Evolutionary conservation across 2,888 invertebrate species (phyloP), one percentile per base, ranked within the genome.

Genomic region (Epinotia brunnichana): DNA sequence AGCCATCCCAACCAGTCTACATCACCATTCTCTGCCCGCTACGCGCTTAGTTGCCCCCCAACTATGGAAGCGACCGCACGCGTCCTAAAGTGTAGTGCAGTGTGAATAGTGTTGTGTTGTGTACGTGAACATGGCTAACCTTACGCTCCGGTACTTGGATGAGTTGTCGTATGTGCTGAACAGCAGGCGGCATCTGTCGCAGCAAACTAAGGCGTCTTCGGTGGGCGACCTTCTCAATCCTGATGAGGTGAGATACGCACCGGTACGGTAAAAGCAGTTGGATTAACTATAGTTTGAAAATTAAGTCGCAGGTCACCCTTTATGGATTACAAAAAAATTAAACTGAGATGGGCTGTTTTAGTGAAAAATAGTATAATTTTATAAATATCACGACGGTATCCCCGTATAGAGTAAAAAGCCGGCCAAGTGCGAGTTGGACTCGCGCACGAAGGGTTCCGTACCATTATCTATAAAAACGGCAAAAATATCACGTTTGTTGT

Each of bases 121-220:
- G 59, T 24, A 35, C 70, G 79, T 75, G 74, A 82, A 74, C 80
- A 92, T 92, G 92, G 92, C 92, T 39, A 92, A 92, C 79, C 83
- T 94, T 79, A 92, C 93, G 76, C 81, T 94, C 70, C 84, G 92
- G 56, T 94, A 94, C 87, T 89, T 94, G 89, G 94, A 94, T 84
- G 94, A 94, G 85, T 80, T 94, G 77, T 93, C 93, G 39, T 92
- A 87, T 79, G 94, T 94, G 74, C 80, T 94, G 85, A 92, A 92
- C 76, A 90, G 87, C 79, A 83, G 93, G 78, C 84, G 87, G 79
- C 90, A 90, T 70, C 80, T 93, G 74, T 85, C 91, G 72, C 87
- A 78, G 69, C 92, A 92, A 80, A 84, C 89, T 79, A 90, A 88
- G 79, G 93, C 94, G 84, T 93, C 92, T 74, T 94, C 94, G 15